Evolutionary conservation across 2,888 invertebrate species (phyloP), one percentile per base, ranked within the genome.

Genomic region (Fabriciana adippe): DNA sequence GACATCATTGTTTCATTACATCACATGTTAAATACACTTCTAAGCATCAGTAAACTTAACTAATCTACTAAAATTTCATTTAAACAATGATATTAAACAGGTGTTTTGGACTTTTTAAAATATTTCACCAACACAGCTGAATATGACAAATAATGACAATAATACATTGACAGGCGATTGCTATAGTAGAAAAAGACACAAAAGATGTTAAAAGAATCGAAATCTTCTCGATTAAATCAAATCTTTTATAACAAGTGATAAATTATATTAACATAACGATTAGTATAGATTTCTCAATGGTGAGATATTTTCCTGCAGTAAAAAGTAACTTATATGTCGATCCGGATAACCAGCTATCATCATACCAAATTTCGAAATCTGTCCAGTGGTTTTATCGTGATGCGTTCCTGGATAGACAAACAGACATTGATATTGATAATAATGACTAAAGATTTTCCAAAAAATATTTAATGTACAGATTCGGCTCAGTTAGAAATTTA

Each of bases 111-210:
- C 26, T 35, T 53, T 61, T 51, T 14, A 51, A 41, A 41, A 41
- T 41, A 35, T 51, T 53, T 61, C 51, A 53, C 16, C 51, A 41
- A 41, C 50, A 61, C 61, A 61, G 51, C 61, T 61, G 61, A 61
- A 61, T 61, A 31, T 61, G 61, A 61, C 61, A 61, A 51, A 3
- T 35, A 41, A 18, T 60, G 31, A 50, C 50, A 31, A 41, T 41
- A 41, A 5, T 3, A 14, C 35, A 18, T 50, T 51, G 51, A 61
- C 41, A 61, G n/a, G n/a, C n/a, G n/a, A n/a, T n/a, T n/a, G 16
- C 41, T 41, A 41, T 51, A 0, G 35, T 31, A 61, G 16, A 35
- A 61, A 21, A 15, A 11, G 31, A 16, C 31, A 6, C 15, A 6
- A 5, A 47, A 26, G 47, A 26, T 26, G 13, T 2, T 11, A 3